These are phyloP conservation scores for Hydrolagus colliei DNA, from an alignment of 2,797 vertebrate species.

Conservation along the genomic window DNA sequence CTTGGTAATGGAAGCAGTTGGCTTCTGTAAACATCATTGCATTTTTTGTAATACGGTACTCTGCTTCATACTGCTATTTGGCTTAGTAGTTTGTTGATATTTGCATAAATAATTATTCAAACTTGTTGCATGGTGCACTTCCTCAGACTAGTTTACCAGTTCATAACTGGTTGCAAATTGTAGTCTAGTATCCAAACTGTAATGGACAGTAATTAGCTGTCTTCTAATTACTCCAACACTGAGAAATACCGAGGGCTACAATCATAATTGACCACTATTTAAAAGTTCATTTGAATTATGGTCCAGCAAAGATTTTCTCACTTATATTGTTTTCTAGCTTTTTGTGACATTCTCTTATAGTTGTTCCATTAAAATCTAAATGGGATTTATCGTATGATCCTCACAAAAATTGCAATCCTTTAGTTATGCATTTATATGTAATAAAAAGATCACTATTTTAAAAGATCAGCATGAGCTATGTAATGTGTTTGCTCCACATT, in stretches of 20 bases:
- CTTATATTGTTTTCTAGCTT: too few relatives aligned
- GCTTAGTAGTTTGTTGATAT: neutral
- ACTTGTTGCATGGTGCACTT: neutral
- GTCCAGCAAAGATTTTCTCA: neutral
- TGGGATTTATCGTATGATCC: too few relatives aligned
- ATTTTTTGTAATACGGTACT: neutral
- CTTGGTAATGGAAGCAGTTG: constrained; percentile 18
- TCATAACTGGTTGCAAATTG: too few relatives aligned
- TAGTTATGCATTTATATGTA: too few relatives aligned
- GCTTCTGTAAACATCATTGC: neutral
- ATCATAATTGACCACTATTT: neutral
- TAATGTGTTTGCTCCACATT: too few relatives aligned
- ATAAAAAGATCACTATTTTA: too few relatives aligned
- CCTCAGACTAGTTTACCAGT: neutral
- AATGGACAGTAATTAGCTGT: neutral
- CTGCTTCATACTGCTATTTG: neutral
- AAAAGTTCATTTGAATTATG: neutral
- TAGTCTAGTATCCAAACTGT: neutral
- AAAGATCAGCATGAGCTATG: too few relatives aligned
- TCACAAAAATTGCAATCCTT: too few relatives aligned
- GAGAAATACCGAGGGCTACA: neutral
- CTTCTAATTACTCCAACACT: neutral
- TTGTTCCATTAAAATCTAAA: too few relatives aligned
- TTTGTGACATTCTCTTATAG: too few relatives aligned
- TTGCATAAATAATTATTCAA: neutral